These are phyloP conservation scores for Antechinus flavipes DNA, from an alignment of 2,113 vertebrate genomes.

Conservation along the genomic window DNA sequence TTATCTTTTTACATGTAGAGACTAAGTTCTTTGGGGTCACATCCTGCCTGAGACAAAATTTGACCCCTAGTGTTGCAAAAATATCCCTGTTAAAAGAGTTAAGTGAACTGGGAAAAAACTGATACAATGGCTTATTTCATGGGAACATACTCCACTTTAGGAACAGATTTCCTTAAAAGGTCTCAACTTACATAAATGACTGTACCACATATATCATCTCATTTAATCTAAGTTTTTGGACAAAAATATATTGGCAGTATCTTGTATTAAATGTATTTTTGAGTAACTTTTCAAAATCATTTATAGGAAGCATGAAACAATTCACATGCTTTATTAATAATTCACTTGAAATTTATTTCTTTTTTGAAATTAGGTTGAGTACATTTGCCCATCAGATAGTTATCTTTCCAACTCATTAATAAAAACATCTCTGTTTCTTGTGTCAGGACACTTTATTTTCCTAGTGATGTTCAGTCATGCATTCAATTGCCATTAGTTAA, in stretches of 20 bases:
- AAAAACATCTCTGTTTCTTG: constrained; percentile 23
- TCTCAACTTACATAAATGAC: neutral
- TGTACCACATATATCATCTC: neutral
- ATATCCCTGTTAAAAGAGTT: constrained; percentile 8
- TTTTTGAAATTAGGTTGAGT: constrained; percentile 14
- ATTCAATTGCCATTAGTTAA: constrained; percentile 57
- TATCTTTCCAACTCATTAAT: constrained; percentile 43
- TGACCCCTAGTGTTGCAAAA: constrained; percentile 65
- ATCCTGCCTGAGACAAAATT: constrained; percentile 58
- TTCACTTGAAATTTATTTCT: neutral
- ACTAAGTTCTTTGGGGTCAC: neutral
- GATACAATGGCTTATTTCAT: constrained; percentile 38
- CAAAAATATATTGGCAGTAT: neutral
- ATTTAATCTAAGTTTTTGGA: neutral
- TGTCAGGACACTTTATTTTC: constrained; percentile 67
- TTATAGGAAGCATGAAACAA: constrained; percentile 5
- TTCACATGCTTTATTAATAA: neutral
- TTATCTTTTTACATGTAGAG: constrained; percentile 1
- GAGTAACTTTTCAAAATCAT: neutral
- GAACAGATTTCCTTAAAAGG: neutral
- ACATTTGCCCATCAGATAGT: constrained; percentile 1
- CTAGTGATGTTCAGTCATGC: constrained; percentile 47
- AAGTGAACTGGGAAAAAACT: constrained; percentile 40
- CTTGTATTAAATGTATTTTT: neutral
- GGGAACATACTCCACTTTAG: neutral